Base-by-base conservation (phyloP, 2,113 vertebrate genomes). In the Steatornis caripensis region DNA sequence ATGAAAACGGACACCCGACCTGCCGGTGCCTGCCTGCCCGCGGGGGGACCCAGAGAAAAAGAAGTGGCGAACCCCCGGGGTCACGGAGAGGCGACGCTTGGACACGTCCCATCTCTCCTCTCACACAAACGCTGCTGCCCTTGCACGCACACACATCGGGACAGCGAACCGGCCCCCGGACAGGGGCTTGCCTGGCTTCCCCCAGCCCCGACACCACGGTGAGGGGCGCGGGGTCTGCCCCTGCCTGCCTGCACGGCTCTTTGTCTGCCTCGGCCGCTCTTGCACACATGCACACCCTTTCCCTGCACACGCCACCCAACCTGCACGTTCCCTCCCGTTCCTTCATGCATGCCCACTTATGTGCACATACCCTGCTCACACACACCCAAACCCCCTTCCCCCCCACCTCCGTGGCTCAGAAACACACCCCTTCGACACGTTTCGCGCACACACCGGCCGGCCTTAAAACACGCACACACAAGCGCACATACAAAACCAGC, bases 281-380 rank as follows among this genome's bases (percentile, higher is more conserved):
- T 16, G 21, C 57, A 34, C 51, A 29, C 30, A 3, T 22, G 4
- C 39, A 11, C 1, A 2, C 22, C 45, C 65, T 22, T n/a, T 12
- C 27, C 13, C 41, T 1, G 30, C 2, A 1, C 4, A 5, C 53
- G 9, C n/a, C 77, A 22, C 74, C 37, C 49, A 9, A 10, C 48
- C 79, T 8, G 71, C 48, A 0, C 20, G 0, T 32, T 51, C n/a
- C 68, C 58, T 19, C 11, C 46, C 6, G 5, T 23, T 65, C 61
- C 75, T 54, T 5, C 58, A 3, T 0, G n/a, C 21, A 1, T 10
- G 54, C 37, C 30, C 49, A 6, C 1, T 0, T 4, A 7, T 21
- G 75, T 16, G 46, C 61, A 0, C 39, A 4, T 20, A 6, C 36
- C 11, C 36, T 3, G 22, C 49, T 21, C 54, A 1, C 27, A 43